Evolutionary conservation across 2,797 vertebrate genomes (phyloP).

Genomic region (Sebastes iracundus): DNA sequence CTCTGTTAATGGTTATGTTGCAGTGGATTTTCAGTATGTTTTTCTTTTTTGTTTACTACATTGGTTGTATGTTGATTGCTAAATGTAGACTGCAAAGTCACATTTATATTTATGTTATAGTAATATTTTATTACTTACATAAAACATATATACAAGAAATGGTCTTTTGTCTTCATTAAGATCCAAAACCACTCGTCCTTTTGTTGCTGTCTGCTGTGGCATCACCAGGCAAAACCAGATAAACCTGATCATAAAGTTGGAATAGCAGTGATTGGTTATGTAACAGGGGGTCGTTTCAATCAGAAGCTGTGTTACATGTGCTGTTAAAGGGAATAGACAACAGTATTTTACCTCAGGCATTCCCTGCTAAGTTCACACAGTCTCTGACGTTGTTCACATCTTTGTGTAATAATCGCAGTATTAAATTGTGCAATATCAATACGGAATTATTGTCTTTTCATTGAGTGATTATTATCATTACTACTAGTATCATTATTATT

Average conservation of each 20-base stretch:
- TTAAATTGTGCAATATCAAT: constrained; percentile 84
- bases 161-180: constrained; percentile 92
- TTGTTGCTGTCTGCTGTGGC: constrained; percentile 63
- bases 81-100: constrained; percentile 98
- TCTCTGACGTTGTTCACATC: constrained; percentile 74
- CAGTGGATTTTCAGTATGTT: constrained; percentile 83
- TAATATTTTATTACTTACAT: constrained; percentile 99
- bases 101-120: constrained; percentile 99
- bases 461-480: constrained; percentile 53
- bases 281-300: constrained; percentile 69
- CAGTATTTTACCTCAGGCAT: constrained; percentile 77
- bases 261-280: constrained; percentile 69
- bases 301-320: constrained; percentile 75
- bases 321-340: constrained; percentile 70
- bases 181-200: constrained; percentile 43
- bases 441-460: constrained; percentile 69
- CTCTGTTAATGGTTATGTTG: constrained; percentile 88
- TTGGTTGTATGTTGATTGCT: constrained; percentile 94
- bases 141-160: constrained; percentile 98
- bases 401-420: constrained; percentile 80
- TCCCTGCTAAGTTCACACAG: constrained; percentile 70
- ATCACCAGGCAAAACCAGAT: constrained; percentile 49
- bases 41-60: constrained; percentile 78
- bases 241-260: constrained; percentile 47
- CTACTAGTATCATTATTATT: neutral